Base-by-base conservation (phyloP, 2,888 invertebrate species). In the Polyommatus icarus region DNA sequence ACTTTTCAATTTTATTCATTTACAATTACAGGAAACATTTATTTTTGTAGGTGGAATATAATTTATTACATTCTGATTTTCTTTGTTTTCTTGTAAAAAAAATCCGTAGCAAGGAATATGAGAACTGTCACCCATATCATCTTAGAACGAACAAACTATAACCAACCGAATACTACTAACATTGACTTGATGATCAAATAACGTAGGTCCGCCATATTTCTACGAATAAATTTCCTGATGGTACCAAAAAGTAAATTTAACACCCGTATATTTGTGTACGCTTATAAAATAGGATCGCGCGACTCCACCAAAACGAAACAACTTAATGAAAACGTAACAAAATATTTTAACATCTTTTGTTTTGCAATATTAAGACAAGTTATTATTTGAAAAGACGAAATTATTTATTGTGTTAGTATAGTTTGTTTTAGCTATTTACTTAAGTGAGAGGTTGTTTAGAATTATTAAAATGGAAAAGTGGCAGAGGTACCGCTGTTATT, bases 321-420 rank as follows among this genome's bases (percentile, higher is more conserved):
- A 59, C n/a, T 8, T 59, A 59, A 59, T 59, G 3, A 59, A n/a
- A 20, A 20, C 7, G n/a, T 59, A n/a, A 59, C 59, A 20, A 20
- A 59, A 59, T 59, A 54, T 54, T 54, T 8, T 59, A 20, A n/a
- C 59, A 59, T 61, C 24, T 61, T 61, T 20, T 57, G 18, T 61
- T 61, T 29, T 67, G 67, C 24, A 67, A 32, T 67, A 67, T 6
- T 29, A 67, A 67, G 67, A 29, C 29, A 67, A 67, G 67, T 67
- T 67, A 67, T 67, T 29, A 29, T 67, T 67, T 67, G 67, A 67
- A 67, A 67, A 67, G 29, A 67, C 67, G 67, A 67, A 67, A 67
- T 67, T 67, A 67, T 67, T 67, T 67, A 67, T 67, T 67, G 15
- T 67, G 67, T 32, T 67, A 67, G 29, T 67, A 67, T 32, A 67